Evolutionary conservation across 2,113 vertebrate species (phyloP), one percentile per base, ranked within the genome.

Genomic region (Urocolius indicus): DNA sequence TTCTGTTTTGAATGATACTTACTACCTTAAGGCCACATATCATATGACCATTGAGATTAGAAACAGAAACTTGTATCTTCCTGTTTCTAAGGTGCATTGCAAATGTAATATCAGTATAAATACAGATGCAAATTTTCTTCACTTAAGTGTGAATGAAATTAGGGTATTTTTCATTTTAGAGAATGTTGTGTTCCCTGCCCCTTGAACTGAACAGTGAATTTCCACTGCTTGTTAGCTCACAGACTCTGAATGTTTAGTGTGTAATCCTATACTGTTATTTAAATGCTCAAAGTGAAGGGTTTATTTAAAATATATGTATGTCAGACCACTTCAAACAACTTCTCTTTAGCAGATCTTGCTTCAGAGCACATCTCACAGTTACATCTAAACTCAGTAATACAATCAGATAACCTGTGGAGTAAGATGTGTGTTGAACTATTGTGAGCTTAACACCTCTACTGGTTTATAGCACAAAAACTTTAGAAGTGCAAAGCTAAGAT

Each of bases 61-160:
- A 97, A 98, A 95, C 96, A 97, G 96, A 98, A 97, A 94, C 48
- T 63, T 84, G 62, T n/a, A 71, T 94, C 82, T 97, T 98, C 82
- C 91, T 96, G 76, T 95, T 97, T 96, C 94, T 97, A 77, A 65
- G 84, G 80, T 96, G 73, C 63, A 89, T 96, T 97, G 77, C 68
- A 95, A 97, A 96, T 94, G 61, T 96, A 97, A 95, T 96, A 81
- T 91, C 94, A 95, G 72, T 84, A 74, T 92, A 97, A 97, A 97
- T 84, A 98, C 93, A 92, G 1, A 72, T 72, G n/a, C 59, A 52
- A n/a, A 62, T 90, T 82, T 90, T 93, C 41, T 94, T 48, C 57
- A 57, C 69, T 65, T 77, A 85, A 58, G 36, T 3, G 4, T 72
- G 22, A 95, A 79, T 57, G 20, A 82, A 80, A 76, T 49, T 1